Evolutionary conservation across 2,797 vertebrate species (phyloP), one percentile per base, ranked within the genome.

Genomic region (Glossophaga mutica): DNA sequence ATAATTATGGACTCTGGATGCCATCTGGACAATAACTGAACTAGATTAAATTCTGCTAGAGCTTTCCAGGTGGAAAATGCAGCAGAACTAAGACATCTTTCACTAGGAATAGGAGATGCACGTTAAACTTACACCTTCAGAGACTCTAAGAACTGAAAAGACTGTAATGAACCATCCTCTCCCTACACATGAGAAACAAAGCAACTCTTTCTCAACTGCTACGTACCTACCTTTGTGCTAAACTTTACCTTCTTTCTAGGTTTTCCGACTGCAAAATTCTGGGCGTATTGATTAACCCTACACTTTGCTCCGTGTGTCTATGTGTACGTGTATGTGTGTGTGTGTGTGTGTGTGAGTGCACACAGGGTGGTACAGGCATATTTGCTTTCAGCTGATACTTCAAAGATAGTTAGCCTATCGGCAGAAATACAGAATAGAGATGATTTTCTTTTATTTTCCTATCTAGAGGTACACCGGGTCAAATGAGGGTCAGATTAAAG

Each of bases 1-100:
- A 16, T 76, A 91, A 93, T 70, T 78, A 65, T 39, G 39, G 39
- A 87, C 24, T 65, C 48, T 89, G 37, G 42, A 93, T 91, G 26
- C 19, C 46, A 83, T 83, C 70, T 91, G 50, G 74, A 95, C 44
- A 76, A 59, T 68, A 57, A 86, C 22, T 29, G 34, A 95, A 94
- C 59, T 95, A 50, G 12, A 89, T 50, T n/a, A 91, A 83, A 93
- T 93, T 86, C n/a, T 89, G 8, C 39, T 90, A 26, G 26, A 90
- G 5, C 2, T 91, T 91, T 91, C 9, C 46, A 87, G 34, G n/a
- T 91, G 37, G 95, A 92, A 96, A 85, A 93, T 7, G 6, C 26
- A 84, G 29, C 86, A 19, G 14, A 92, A 87, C 19, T 90, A 82
- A 73, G 9, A 77, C 14, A 68, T 76, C 18, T 9, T 74, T 87